A percentile compares a stretch with the other conserved stretches of the same genome.
These are phyloP conservation scores for Limnephilus rhombicus DNA, from an alignment of 2,888 invertebrate genomes.

Conservation along the genomic window DNA sequence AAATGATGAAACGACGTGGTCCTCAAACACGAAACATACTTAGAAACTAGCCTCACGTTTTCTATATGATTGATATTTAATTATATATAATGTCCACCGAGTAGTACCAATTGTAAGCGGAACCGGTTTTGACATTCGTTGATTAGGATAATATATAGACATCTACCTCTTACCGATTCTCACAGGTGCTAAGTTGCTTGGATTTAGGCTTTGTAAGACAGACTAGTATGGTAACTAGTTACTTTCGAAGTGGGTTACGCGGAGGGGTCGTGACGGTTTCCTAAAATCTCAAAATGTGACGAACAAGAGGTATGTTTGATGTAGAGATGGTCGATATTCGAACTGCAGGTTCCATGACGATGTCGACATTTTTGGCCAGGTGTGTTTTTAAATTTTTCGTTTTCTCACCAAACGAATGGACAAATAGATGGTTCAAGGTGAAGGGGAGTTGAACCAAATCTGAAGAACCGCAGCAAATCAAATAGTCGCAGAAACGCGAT, in stretches of 20 bases:
- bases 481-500: no score
- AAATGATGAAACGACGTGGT: not conserved
- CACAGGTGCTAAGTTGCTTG: not conserved
- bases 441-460: no score
- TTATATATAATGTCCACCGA: not conserved
- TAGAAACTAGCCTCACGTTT: not conserved
- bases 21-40: not conserved
- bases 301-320: no score
- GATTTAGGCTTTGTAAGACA: not conserved
- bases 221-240: not conserved
- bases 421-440: no score
- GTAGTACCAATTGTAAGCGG: not conserved
- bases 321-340: no score
- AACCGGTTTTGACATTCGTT: not conserved
- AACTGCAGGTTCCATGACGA: no score
- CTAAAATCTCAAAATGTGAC: no score
- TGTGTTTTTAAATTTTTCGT: no score
- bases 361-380: no score
- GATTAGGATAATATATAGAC: not conserved
- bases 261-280: no score
- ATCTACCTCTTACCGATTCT: not conserved
- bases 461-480: no score
- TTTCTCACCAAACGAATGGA: no score
- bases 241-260: not conserved
- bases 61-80: slow-evolving; percentile 1